Percentiles rank a stretch among this genome's conserved stretches.
phyloP scores from a whole-genome alignment of 2,797 vertebrate species.

The Ctenochaetus hawaiiensis region DNA sequence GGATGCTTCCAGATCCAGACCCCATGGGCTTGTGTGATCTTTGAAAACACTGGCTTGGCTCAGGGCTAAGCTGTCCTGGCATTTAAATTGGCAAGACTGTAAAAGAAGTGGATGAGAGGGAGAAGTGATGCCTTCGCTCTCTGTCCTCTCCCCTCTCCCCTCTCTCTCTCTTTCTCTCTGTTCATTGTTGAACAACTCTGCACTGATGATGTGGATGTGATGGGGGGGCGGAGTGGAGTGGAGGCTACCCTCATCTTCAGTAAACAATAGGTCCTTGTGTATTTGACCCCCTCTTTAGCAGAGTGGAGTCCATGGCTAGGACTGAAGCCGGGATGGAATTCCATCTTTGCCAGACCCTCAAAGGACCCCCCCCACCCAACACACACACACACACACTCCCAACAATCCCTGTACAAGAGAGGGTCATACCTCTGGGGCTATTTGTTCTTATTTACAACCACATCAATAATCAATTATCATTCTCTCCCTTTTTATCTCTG shows the following conservation, averaged over 20 bases:
- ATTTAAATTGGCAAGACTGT: slow-evolving; percentile 76
- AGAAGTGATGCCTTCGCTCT: slow-evolving; percentile 57
- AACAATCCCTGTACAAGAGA: slow-evolving; percentile 4
- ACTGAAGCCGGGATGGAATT: slow-evolving; percentile 67
- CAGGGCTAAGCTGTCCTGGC: slow-evolving; percentile 69
- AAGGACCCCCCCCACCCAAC: slow-evolving; percentile 31
- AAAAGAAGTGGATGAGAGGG: slow-evolving; percentile 60
- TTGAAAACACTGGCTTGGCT: slow-evolving; percentile 53
- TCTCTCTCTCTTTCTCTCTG: slow-evolving; percentile 42
- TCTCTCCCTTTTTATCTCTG: slow-evolving; percentile 21
- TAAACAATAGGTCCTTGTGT: slow-evolving; percentile 86
- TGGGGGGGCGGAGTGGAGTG: slow-evolving; percentile 58
- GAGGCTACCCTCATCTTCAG: slow-evolving; percentile 79
- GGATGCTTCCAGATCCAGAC: slow-evolving; percentile 29
- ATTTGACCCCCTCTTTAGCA: slow-evolving; percentile 77
- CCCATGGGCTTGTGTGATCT: slow-evolving; percentile 57
- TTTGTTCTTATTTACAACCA: slow-evolving; percentile 64
- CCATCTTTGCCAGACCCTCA: slow-evolving; percentile 55
- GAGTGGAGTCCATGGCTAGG: slow-evolving; percentile 64
- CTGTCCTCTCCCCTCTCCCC: not conserved
- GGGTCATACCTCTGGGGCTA: slow-evolving; percentile 42
- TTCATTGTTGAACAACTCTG: slow-evolving; percentile 76
- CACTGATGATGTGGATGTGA: slow-evolving; percentile 76
- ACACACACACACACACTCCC: not conserved
- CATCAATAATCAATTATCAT: slow-evolving; percentile 79